Percentiles rank a stretch among this genome's conserved stretches.
Conservation (phyloP, 2,797 vertebrate genomes). For the Cossypha caffra region DNA sequence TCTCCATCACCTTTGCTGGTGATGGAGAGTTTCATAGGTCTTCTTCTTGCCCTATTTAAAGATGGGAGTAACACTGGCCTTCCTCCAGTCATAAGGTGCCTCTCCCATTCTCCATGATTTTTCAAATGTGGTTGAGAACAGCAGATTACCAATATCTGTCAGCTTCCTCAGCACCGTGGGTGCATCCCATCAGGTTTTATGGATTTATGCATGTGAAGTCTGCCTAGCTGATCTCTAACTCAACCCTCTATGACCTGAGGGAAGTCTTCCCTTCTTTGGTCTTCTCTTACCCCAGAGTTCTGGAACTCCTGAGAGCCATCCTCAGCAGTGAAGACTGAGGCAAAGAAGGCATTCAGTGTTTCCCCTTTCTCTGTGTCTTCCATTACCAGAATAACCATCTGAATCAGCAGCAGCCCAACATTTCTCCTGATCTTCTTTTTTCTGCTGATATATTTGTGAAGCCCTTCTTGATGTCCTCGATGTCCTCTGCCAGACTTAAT, state of each 20-base stretch:
- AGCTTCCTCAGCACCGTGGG: background rate
- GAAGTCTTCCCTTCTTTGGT: background rate
- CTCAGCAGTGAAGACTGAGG: background rate
- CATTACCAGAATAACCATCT: background rate
- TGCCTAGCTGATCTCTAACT: background rate
- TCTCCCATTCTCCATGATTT: background rate
- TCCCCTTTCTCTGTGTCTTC: background rate
- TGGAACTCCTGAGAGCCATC: background rate
- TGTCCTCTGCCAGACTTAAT: background rate
- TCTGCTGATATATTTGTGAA: background rate
- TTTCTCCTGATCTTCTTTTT: background rate
- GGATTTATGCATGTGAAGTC: background rate
- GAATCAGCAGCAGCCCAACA: background rate
- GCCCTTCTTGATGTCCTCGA: background rate
- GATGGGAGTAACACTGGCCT: background rate
- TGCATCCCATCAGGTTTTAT: background rate
- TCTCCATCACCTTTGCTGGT: background rate
- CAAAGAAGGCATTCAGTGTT: background rate
- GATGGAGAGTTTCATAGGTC: background rate
- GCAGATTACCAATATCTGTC: background rate
- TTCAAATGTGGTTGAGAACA: background rate
- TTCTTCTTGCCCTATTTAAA: background rate
- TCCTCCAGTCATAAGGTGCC: background rate
- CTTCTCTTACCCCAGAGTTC: background rate
- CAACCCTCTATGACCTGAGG: accelerated